These are phyloP conservation scores for Poeciliopsis paucimaculata DNA, from an alignment of 2,797 vertebrate species.

Conservation along the genomic window DNA sequence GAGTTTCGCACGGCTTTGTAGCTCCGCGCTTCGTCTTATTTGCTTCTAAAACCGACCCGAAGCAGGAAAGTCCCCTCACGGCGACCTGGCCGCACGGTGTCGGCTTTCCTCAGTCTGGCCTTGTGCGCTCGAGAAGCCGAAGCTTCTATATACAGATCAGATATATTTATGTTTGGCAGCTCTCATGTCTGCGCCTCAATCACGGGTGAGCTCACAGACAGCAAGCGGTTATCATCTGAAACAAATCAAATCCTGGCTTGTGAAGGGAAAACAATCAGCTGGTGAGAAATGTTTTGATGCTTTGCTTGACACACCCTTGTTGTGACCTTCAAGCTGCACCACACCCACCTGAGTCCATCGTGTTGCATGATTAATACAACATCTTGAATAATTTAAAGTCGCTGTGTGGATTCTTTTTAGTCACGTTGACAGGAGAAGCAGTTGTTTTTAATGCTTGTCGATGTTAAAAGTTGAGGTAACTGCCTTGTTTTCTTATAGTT, in stretches of 20 bases:
- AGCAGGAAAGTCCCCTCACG: constrained; percentile 73
- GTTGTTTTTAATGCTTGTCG: neutral
- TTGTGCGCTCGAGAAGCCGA: constrained; percentile 30
- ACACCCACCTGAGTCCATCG: constrained; percentile 7
- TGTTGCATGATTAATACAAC: constrained; percentile 25
- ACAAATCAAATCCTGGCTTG: neutral
- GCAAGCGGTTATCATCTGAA: constrained; percentile 21
- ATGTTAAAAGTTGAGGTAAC: neutral
- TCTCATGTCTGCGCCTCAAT: constrained; percentile 45
- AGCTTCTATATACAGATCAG: constrained; percentile 60
- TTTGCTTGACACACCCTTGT: neutral
- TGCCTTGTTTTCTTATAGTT: neutral
- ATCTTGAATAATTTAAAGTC: constrained; percentile 1
- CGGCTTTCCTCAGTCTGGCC: constrained; percentile 58
- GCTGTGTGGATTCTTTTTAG: neutral
- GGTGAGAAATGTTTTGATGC: neutral
- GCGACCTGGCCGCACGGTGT: constrained; percentile 65
- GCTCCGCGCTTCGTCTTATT: constrained; percentile 42
- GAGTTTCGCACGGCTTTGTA: neutral
- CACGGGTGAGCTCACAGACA: constrained; percentile 44
- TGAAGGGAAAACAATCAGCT: neutral
- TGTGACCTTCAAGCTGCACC: neutral
- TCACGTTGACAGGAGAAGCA: neutral
- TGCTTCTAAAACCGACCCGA: constrained; percentile 70
- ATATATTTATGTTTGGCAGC: constrained; percentile 63